Evolutionary conservation across 53 echinoderm and acorn worm genomes (phyloP), one percentile per base, ranked within the genome.

Genomic region (Pentamera pediparva): DNA sequence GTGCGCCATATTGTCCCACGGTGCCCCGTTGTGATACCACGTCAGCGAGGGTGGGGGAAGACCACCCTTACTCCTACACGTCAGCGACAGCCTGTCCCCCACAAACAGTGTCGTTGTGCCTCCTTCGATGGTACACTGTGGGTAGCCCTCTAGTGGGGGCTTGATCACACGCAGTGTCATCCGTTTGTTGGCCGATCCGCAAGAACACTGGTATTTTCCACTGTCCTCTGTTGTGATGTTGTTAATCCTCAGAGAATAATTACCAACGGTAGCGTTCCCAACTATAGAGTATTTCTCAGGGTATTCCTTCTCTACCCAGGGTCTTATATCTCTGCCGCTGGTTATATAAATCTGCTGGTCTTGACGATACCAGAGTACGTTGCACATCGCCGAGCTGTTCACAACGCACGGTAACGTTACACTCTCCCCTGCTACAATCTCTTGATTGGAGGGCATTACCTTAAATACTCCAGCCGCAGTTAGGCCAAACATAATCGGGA

Each of bases 121-220:
- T 9, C 73, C 73, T 53, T 72, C 73, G 1, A 89, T 75, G 3
- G 72, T 65, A 56, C 93, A 93, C 17, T 55, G 60, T 3, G 93
- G 93, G 51, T 84, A 84, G 15, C 80, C 74, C 21, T 58, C 62
- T 10, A 81, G 70, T 6, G 93, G 93, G 1, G 84, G 67, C 32
- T 73, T 21, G 15, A 93, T 61, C 9, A 80, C 79, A 18, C 38
- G 58, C 10, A 89, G 41, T 37, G 40, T 37, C 13, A 82, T 50
- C 3, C 39, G 28, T 29, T 74, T 74, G 21, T 18, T 25, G 0
- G 24, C 54, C 1, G 78, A 75, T 31, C 73, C 83, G 36, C 93
- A 93, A 5, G 78, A 75, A 29, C 93, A 93, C 59, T 84, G 67
- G 41, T 93, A 93, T 32, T 74, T 57, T 0, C 89, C 93, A 17